Percentiles rank a stretch among this genome's conserved stretches.
These are phyloP conservation scores for Ageneiosus marmoratus DNA, from an alignment of 2,113 vertebrate species.

Conservation along the genomic window DNA sequence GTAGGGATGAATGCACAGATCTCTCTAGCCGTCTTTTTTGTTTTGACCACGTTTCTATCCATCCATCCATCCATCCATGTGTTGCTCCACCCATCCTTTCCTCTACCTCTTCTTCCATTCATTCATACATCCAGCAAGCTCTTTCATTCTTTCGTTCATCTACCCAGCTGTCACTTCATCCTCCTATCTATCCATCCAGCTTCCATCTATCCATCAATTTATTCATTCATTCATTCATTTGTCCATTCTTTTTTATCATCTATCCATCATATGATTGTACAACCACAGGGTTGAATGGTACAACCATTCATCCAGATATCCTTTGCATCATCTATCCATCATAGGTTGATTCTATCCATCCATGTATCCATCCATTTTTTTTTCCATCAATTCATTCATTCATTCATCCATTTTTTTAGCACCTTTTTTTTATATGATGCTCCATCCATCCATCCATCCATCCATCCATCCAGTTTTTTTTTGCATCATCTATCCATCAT, in stretches of 20 bases:
- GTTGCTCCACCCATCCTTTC: no score
- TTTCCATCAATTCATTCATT: background rate
- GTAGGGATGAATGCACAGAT: background rate
- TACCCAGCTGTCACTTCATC: background rate
- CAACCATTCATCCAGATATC: background rate
- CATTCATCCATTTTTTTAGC: background rate
- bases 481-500: background rate
- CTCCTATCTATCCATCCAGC: background rate
- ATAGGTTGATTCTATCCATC: background rate
- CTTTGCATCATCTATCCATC: background rate
- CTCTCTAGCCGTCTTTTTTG: no score
- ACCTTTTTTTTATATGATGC: no score
- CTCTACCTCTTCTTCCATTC: background rate
- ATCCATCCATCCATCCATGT: background rate
- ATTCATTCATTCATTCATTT: no score
- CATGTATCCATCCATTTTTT: background rate
- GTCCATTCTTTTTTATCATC: background rate
- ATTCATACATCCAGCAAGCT: background rate
- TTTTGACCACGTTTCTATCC: no score
- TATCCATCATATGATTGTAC: background rate
- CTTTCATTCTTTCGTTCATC: background rate
- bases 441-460: background rate
- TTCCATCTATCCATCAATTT: background rate
- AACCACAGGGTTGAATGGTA: no score
- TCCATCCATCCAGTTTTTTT: background rate